Percentiles rank a stretch among this genome's conserved stretches.
These are phyloP conservation scores for Ommatoiulus sabulosus DNA, from an alignment of 2,888 invertebrate genomes.

Conservation along the genomic window DNA sequence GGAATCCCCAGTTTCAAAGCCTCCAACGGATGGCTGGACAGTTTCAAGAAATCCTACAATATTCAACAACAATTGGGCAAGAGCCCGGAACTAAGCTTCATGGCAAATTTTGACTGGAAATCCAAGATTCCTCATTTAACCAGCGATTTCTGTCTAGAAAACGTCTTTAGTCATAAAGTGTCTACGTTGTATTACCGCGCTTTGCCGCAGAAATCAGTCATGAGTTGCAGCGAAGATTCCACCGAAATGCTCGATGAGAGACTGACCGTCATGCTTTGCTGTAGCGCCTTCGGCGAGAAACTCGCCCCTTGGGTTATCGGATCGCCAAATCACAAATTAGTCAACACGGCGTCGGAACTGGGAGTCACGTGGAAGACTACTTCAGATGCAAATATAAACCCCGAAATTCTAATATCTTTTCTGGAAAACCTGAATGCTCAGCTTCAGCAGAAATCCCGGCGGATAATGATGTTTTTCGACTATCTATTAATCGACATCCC, in stretches of 20 bases:
- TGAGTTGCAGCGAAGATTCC: neutral
- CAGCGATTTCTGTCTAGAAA: constrained; percentile 47
- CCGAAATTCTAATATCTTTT: constrained; percentile 5
- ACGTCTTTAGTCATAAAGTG: constrained; percentile 51
- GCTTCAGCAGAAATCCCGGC: constrained; percentile 50
- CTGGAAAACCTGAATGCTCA: constrained; percentile 50
- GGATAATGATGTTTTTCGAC: constrained; percentile 51
- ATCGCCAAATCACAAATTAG: constrained; percentile 33
- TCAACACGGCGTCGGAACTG: neutral
- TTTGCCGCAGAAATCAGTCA: neutral
- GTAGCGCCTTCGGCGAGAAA: constrained; percentile 55
- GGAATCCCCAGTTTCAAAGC: constrained; percentile 56
- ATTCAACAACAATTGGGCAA: constrained; percentile 47
- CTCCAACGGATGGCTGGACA: constrained; percentile 57
- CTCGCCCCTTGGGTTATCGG: constrained; percentile 53
- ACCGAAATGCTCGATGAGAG: neutral
- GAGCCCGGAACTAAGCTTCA: neutral
- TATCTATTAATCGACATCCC: constrained; percentile 28
- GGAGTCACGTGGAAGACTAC: constrained; percentile 24
- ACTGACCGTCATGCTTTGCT: constrained; percentile 53
- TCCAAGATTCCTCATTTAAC: constrained; percentile 53
- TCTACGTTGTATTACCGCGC: constrained; percentile 51
- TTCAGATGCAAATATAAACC: constrained; percentile 25
- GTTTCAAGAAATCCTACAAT: constrained; percentile 54
- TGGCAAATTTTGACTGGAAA: constrained; percentile 55